Evolutionary conservation across 2,797 vertebrate genomes (phyloP).

Genomic region (Eleutherodactylus coqui): DNA sequence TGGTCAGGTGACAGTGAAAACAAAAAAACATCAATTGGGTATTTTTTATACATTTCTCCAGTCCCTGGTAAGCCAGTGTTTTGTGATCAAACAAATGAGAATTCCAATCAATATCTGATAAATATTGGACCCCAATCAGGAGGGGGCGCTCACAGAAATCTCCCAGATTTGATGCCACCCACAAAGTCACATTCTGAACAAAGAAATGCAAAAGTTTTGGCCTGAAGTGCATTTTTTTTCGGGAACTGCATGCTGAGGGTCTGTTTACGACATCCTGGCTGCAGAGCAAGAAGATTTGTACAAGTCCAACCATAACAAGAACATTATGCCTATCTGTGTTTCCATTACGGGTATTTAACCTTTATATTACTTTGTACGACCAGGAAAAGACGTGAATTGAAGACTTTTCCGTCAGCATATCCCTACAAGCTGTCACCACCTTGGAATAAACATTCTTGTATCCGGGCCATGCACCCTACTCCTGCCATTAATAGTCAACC

Average conservation of each 20-base stretch:
- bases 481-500: too few relatives aligned
- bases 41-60: neutral
- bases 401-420: neutral
- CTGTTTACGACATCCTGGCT: neutral
- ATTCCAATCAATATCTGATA: neutral
- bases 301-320: conserved; percentile 16
- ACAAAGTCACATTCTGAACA: neutral
- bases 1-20: too few relatives aligned
- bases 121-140: neutral
- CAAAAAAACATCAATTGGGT: too few relatives aligned
- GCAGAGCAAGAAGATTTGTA: conserved; percentile 12
- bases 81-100: neutral
- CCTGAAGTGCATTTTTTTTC: neutral
- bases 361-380: neutral
- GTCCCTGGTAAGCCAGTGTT: too few relatives aligned
- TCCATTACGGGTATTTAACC: conserved; percentile 13
- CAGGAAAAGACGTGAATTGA: neutral
- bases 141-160: neutral
- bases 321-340: neutral
- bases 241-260: neutral
- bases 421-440: neutral
- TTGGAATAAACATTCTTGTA: too few relatives aligned
- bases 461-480: too few relatives aligned
- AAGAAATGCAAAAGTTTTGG: neutral
- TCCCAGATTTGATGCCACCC: neutral